Percentiles rank a stretch among this genome's conserved stretches.
These are phyloP conservation scores for Dryobota labecula DNA, from an alignment of 2,888 invertebrate genomes.

Conservation along the genomic window DNA sequence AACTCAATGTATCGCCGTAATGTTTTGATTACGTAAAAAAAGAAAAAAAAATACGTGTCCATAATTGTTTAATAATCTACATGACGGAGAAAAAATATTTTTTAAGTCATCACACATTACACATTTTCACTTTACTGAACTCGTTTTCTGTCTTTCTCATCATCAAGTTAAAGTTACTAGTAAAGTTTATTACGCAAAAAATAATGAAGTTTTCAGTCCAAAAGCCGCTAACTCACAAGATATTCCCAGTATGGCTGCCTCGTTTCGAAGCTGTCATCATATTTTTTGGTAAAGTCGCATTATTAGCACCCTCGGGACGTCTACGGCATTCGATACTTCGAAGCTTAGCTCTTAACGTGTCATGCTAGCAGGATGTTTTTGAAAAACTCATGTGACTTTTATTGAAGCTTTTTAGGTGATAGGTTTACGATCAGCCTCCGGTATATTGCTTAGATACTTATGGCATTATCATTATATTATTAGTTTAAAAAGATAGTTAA, in stretches of 20 bases:
- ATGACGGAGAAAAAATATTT: too few species aligned
- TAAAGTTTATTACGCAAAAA: background rate
- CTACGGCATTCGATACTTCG: conserved; percentile 62
- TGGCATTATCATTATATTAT: too few species aligned
- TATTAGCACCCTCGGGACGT: conserved; percentile 66
- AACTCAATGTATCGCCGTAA: too few species aligned
- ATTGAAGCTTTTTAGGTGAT: conserved; percentile 12
- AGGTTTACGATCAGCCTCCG: background rate
- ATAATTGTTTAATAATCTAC: too few species aligned
- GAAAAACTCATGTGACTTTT: conserved; percentile 60
- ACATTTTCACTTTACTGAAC: background rate
- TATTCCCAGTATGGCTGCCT: conserved; percentile 66
- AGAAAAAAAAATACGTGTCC: too few species aligned
- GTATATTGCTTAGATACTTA: background rate
- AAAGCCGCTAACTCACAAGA: conserved; percentile 45
- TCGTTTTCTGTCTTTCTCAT: background rate
- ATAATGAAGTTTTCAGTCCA: background rate
- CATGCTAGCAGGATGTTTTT: conserved; percentile 47
- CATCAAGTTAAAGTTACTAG: background rate
- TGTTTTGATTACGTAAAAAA: too few species aligned
- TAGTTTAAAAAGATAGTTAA: too few species aligned
- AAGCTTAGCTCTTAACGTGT: conserved; percentile 68
- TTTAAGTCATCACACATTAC: too few species aligned
- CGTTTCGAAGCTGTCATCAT: conserved; percentile 64
- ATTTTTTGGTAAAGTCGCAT: conserved; percentile 73